These are phyloP conservation scores for Pomacea maculata DNA, from an alignment of 1,140 invertebrate species.

Conservation along the genomic window DNA sequence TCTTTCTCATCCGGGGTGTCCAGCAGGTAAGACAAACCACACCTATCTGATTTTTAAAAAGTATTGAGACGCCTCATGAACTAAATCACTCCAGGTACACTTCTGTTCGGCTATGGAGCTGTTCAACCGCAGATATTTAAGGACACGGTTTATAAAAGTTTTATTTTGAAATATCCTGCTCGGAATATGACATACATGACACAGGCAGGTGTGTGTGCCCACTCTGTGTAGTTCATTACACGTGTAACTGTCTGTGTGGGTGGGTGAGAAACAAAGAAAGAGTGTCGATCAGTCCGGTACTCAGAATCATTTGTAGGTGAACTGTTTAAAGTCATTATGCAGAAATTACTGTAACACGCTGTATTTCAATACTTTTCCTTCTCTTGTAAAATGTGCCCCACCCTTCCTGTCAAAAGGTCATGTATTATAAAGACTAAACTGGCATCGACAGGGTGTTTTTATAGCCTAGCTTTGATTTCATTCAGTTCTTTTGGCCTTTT, in stretches of 20 bases:
- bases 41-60: background rate
- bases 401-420: background rate
- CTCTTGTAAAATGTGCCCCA: background rate
- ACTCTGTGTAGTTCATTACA: background rate
- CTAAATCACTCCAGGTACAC: background rate
- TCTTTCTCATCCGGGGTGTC: too few species aligned
- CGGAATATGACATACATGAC: background rate
- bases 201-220: background rate
- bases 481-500: too few species aligned
- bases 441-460: too few species aligned
- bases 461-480: too few species aligned
- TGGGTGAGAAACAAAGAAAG: background rate
- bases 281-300: too few species aligned
- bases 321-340: background rate
- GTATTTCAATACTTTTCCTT: background rate
- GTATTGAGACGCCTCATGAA: background rate
- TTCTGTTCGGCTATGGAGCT: background rate
- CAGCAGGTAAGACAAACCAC: too few species aligned
- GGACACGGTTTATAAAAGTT: background rate
- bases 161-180: background rate
- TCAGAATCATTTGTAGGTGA: background rate
- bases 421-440: background rate
- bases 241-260: background rate
- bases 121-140: background rate
- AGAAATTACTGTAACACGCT: background rate